Evolutionary conservation across 92 coral and sea anemone genomes (phyloP).

Genomic region (Phymanthus crucifer): DNA sequence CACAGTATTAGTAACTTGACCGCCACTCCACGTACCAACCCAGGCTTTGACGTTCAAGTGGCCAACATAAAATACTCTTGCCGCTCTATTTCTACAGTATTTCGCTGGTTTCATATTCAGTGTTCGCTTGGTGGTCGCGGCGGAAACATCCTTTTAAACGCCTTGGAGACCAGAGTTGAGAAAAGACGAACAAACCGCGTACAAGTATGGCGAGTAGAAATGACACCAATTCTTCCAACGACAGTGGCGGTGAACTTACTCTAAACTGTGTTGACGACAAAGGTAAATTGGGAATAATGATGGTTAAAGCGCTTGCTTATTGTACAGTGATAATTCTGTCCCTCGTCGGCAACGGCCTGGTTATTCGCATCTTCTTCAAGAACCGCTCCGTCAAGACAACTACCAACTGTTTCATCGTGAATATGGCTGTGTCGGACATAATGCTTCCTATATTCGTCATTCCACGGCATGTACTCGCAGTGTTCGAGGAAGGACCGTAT

Average conservation of each 20-base stretch:
- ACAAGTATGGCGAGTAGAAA: background rate
- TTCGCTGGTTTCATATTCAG: background rate
- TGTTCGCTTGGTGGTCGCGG: background rate
- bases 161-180: background rate
- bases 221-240: background rate
- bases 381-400: constrained; percentile 40
- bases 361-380: constrained; percentile 32
- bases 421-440: constrained; percentile 47
- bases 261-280: constrained; percentile 5
- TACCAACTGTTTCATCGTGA: constrained; percentile 36
- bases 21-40: background rate
- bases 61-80: background rate
- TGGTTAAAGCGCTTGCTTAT: constrained; percentile 30
- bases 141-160: background rate
- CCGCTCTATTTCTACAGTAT: background rate
- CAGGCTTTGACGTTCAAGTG: background rate
- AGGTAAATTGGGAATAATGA: background rate
- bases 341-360: constrained; percentile 32
- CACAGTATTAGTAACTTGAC: background rate
- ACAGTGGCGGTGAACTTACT: background rate
- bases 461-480: constrained; percentile 18
- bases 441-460: constrained; percentile 31
- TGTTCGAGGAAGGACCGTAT: constrained; percentile 22
- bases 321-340: constrained; percentile 17
- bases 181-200: background rate